These are phyloP conservation scores for Indicator maculatus DNA, from an alignment of 2,113 vertebrate genomes.

Conservation along the genomic window DNA sequence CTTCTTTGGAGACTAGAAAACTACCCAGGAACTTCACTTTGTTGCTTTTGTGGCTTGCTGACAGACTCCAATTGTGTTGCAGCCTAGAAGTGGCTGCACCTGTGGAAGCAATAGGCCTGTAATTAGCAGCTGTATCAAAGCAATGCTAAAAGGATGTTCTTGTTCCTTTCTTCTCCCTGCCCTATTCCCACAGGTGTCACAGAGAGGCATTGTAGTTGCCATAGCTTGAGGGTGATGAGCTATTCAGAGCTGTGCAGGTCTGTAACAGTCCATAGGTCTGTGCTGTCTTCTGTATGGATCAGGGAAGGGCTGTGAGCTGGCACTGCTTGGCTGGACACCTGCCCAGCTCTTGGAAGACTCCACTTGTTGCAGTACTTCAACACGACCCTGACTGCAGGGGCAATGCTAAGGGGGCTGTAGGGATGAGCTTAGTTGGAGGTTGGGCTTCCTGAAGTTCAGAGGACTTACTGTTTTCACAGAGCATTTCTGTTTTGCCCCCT, in stretches of 20 bases:
- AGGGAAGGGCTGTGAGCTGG: background rate
- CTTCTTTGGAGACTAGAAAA: background rate
- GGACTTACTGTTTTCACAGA: background rate
- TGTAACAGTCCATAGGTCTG: background rate
- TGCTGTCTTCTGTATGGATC: background rate
- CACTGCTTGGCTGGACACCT: background rate
- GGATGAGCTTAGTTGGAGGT: background rate
- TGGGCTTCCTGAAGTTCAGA: background rate
- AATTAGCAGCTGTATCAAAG: background rate
- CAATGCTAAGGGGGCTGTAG: background rate
- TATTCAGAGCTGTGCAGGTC: background rate
- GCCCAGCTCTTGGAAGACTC: background rate
- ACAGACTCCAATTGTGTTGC: background rate
- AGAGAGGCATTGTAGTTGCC: background rate
- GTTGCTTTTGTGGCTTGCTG: background rate
- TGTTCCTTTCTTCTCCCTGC: background rate
- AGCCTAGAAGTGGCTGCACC: background rate
- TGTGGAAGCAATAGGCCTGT: background rate
- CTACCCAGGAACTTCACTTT: background rate
- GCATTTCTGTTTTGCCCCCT: background rate
- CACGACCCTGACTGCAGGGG: background rate
- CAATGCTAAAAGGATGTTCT: background rate
- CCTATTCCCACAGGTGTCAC: background rate
- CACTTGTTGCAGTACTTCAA: background rate
- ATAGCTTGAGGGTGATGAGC: background rate